Base-by-base conservation (phyloP, 2,113 vertebrate genomes). In the Nestor notabilis region DNA sequence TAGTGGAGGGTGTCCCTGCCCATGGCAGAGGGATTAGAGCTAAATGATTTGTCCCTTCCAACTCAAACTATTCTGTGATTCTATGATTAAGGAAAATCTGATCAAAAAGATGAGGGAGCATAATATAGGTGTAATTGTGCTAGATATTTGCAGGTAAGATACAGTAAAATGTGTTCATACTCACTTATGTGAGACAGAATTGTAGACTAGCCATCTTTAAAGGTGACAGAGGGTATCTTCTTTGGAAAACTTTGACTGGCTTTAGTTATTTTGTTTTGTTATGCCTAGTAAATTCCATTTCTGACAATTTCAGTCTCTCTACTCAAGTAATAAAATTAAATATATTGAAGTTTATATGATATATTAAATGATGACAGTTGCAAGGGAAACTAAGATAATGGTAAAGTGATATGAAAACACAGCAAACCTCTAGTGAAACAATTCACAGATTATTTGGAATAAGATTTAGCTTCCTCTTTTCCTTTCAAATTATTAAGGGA, bases 311-410 rank as follows among this genome's bases (percentile, higher is more conserved):
- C 63, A 64, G 24, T 47, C 14, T 43, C n/a, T 65, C 29, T 75
- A 43, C 7, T 17, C 27, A 13, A 24, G 7, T 8, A 87, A 35
- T 56, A 69, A 68, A 60, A 63, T 14, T 8, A 71, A 66, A 50
- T 52, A 68, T 23, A 28, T 25, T 50, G 8, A 23, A 39, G 13
- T 25, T 47, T 74, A 33, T 24, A 19, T n/a, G 35, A 74, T 14
- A 64, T 3, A 41, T 41, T 47, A 37, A 61, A 49, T 10, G 3
- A 21, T 44, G 21, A 25, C 0, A 0, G 8, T 5, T 82, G 8
- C 16, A 49, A 78, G 13, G 9, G 7, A 87, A 61, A 47, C 24
- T 43, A 77, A n/a, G 6, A 9, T 29, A 50, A 50, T 39, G 6
- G 2, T 29, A 35, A 29, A 82, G 44, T n/a, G 17, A 24, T 20